A percentile compares a stretch with the other conserved stretches of the same genome.
phyloP scores from a whole-genome alignment of 2,888 invertebrate species.

The Aleiodes testaceus region DNA sequence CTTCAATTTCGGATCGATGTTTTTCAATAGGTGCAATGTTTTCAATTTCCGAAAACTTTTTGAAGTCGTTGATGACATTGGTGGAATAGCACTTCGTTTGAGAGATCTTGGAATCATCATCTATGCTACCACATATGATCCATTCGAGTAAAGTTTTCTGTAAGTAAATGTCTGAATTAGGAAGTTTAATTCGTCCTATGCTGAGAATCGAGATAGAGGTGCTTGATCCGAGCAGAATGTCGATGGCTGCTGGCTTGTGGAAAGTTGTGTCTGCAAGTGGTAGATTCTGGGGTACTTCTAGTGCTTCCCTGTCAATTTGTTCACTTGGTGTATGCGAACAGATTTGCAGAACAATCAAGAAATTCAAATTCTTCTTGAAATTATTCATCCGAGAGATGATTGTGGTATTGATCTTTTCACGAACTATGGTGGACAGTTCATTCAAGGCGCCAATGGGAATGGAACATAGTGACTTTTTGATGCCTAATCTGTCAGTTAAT shows the following conservation, averaged over 20 bases:
- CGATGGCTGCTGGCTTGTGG: slow-evolving; percentile 38
- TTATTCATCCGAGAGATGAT: slow-evolving; percentile 39
- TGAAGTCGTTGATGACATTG: slow-evolving; percentile 11
- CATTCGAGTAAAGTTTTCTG: slow-evolving; percentile 40
- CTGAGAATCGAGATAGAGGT: slow-evolving; percentile 22
- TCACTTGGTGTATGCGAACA: slow-evolving; percentile 32
- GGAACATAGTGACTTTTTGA: too few relatives aligned
- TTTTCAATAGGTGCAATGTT: slow-evolving; percentile 14
- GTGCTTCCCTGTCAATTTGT: slow-evolving; percentile 2
- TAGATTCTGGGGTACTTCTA: slow-evolving; percentile 18
- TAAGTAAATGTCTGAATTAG: slow-evolving; percentile 22
- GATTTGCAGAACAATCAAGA: slow-evolving; percentile 44
- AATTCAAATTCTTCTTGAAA: slow-evolving; percentile 39
- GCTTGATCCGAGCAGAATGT: slow-evolving; percentile 40
- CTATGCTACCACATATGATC: slow-evolving; percentile 40
- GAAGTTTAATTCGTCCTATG: slow-evolving; percentile 37
- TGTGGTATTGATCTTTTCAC: slow-evolving; percentile 11
- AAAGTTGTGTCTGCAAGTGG: slow-evolving; percentile 45
- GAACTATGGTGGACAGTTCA: slow-evolving; percentile 31
- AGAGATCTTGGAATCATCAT: neutral
- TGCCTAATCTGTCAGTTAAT: too few relatives aligned
- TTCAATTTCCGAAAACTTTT: slow-evolving; percentile 40
- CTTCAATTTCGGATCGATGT: slow-evolving; percentile 25
- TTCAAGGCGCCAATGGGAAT: too few relatives aligned
- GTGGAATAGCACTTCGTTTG: neutral